These are phyloP conservation scores for Calosoma granatense DNA, from an alignment of 1,140 invertebrate genomes.

Conservation along the genomic window DNA sequence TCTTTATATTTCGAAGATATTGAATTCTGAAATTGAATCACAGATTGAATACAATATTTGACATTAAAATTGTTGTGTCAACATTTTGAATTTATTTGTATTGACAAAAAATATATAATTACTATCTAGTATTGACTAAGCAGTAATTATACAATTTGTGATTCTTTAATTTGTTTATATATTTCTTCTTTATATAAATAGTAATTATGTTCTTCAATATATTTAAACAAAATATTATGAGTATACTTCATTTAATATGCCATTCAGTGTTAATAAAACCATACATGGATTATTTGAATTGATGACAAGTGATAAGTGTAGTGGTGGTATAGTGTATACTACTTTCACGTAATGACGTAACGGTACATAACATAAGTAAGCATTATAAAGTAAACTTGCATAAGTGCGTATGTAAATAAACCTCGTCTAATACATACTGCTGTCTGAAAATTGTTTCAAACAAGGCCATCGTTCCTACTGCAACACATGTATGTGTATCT, in stretches of 20 bases:
- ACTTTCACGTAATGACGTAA: background rate
- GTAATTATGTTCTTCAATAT: no score
- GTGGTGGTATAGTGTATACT: no score
- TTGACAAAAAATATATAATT: background rate
- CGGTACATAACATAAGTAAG: background rate
- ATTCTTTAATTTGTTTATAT: background rate
- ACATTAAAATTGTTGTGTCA: background rate
- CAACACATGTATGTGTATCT: no score
- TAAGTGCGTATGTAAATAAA: background rate
- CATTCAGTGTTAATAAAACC: no score
- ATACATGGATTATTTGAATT: no score
- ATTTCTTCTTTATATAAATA: no score
- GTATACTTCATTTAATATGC: no score
- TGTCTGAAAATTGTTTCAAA: background rate
- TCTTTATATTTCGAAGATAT: no score
- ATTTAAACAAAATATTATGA: no score
- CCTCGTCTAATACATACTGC: background rate
- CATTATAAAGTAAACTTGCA: background rate
- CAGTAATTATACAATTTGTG: background rate
- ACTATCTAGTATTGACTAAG: background rate
- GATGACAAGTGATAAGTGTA: no score
- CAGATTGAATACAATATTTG: background rate
- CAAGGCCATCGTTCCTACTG: background rate
- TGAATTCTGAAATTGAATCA: no score
- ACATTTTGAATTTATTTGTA: background rate